Base-by-base conservation (phyloP, 2,113 vertebrate genomes). In the Hiodon tergisus region DNA sequence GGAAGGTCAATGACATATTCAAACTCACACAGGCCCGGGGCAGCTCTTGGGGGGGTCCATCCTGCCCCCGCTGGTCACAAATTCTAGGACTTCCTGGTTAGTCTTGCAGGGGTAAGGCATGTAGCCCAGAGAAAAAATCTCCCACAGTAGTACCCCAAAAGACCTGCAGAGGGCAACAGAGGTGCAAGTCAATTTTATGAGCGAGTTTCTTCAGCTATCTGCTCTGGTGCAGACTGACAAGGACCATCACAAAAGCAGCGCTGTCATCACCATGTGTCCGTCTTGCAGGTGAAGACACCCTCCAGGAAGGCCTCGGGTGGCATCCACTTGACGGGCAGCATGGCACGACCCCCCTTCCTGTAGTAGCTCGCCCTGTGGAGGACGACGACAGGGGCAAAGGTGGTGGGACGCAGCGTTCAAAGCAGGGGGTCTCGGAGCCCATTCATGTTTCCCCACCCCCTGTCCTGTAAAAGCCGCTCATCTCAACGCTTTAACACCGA, bases 251-350 rank as follows among this genome's bases (percentile, higher is more conserved):
- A 59, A 55, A 31, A 62, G 31, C 17, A 71, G 52, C 17, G 17
- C 52, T 66, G 16, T 11, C 61, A 9, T 89, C 93, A 96, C 95
- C 95, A 97, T 52, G 94, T 95, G 62, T 97, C 95, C n/a, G 95
- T 98, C 83, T 96, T 96, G 80, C 94, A 95, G 71, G 95, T 97
- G 86, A 98, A 98, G 82, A 98, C 90, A 66, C 94, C 95, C 80
- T 98, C 95, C 81, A 98, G 88, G 81, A 95, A 98, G 81, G 95
- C 95, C 81, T 97, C 95, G 4, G 94, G 94, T 3, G 94, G 92
- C 94, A 98, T 96, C 95, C 94, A 96, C 79, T 97, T 98, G 67
- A 95, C 95, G 2, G 93, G 94, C 72, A 97, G 88, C 93, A 95
- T 95, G 78, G 94, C 94, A 68, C 88, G 85, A 6, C 93, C 93